Evolutionary conservation across 2,888 invertebrate species (phyloP), one percentile per base, ranked within the genome.

Genomic region (Antheraea assamensis): DNA sequence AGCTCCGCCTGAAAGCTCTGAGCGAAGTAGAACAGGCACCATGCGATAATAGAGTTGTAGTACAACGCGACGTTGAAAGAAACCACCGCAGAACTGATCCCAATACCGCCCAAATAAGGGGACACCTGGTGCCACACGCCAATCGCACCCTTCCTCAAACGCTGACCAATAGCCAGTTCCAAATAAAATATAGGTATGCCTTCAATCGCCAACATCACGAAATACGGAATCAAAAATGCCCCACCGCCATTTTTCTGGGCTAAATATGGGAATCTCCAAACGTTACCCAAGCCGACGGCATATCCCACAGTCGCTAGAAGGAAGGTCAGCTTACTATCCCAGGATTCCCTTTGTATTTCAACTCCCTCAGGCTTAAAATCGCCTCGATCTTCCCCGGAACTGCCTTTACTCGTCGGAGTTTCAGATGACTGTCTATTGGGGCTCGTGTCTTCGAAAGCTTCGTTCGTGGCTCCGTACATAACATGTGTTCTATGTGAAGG

Each of bases 41-140:
- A 99, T 76, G 99, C 99, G 81, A 99, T 99, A 83, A 99, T 99
- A 76, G 99, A 99, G 92, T 99, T 99, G 93, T 99, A 99, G 92
- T 99, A 99, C 78, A 99, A 95, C 19, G 98, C 99, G 78, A 99
- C 99, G 88, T 99, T 98, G 93, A 98, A 99, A 1, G 99, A 99
- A 52, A 99, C 99, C 78, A 99, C 97, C 1, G 99, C 99, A 74
- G 98, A 98, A 85, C 99, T 98, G 80, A 99, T 97, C 30, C 99
- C 98, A 75, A 98, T 98, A 21, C 98, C 98, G 27, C 97, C 98
- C 81, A 98, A 92, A 88, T 97, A 98, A 0, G 98, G 98, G 31
- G 98, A 98, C 72, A 98, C 97, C 92, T 98, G 98, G 89, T 98
- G 98, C 99, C 99, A 99, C 2, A 98, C 98, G 0, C 98, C 98